These are phyloP conservation scores for Potamarius usumacintae DNA, from an alignment of 2,113 vertebrate species.

Conservation along the genomic window DNA sequence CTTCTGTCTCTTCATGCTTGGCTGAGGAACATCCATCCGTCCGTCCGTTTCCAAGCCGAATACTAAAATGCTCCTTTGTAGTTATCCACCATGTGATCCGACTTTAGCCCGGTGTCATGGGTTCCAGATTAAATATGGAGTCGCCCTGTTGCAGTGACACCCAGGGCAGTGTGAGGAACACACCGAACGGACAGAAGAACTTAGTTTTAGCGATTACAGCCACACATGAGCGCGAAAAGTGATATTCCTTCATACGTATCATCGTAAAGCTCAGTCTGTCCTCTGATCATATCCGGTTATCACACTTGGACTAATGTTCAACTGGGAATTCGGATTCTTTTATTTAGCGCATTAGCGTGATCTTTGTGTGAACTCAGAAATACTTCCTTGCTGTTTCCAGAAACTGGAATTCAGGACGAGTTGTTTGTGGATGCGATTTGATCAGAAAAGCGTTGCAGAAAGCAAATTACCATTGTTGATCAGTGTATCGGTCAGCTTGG, in stretches of 20 bases:
- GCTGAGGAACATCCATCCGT: not conserved
- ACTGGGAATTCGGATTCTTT: no score
- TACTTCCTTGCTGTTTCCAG: no score
- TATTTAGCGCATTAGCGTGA: no score
- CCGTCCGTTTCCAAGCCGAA: not conserved
- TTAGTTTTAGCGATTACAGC: not conserved
- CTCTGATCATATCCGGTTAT: not conserved
- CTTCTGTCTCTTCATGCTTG: not conserved
- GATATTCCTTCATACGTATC: not conserved
- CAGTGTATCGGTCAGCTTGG: no score
- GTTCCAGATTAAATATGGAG: constrained; percentile 62
- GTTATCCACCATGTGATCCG: constrained; percentile 54
- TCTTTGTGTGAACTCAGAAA: no score
- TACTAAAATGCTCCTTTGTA: constrained; percentile 3
- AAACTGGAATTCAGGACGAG: no score
- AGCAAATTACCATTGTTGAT: no score
- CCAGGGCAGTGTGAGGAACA: not conserved
- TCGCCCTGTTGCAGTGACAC: not conserved
- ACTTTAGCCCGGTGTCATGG: constrained; percentile 56
- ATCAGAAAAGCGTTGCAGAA: no score
- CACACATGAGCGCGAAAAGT: no score
- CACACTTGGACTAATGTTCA: not conserved
- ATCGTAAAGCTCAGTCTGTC: not conserved
- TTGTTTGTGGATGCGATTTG: no score
- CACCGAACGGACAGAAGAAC: not conserved